Base-by-base conservation (phyloP, 2,888 invertebrate species). In the Drosophila anomelani region DNA sequence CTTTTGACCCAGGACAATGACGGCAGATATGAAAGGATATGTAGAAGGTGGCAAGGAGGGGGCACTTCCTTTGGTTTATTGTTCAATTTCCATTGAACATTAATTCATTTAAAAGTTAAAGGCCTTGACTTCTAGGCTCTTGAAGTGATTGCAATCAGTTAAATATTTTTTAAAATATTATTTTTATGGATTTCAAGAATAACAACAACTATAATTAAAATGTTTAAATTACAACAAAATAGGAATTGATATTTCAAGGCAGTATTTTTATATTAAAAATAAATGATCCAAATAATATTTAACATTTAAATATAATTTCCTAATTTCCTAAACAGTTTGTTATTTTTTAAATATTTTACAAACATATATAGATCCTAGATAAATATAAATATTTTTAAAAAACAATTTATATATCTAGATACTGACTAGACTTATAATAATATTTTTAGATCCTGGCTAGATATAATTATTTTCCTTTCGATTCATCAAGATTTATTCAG, bases 1-100 rank as follows among this genome's bases (percentile, higher is more conserved):
- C 53, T 75, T 80, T 75, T 72, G 3, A 32, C 43, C 57, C 72
- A 66, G 41, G 39, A 55, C 39, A 38, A 44, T 51, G 60, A 23
- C 57, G 70, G 61, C 32, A 23, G 9, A 61, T 34, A 60, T 70
- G 60, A 60, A 60, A 60, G 51, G 20, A 32, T 32, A n/a, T 20
- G n/a, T n/a, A 10, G 4, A 32, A 47, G 44, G 34, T 59, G 44
- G 44, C 13, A 44, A 5, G 4, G 17, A 13, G 36, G 15, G 13
- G 20, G 34, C 51, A 34, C 13, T 51, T 34, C 51, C 51, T 32
- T 55, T 12, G 32, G n/a, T 39, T 38, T 32, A 23, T 60, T 55
- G 59, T 29, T 29, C 15, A 38, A 17, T 34, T 49, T 15, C 10
- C 34, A 51, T 51, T 51, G 34, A 13, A 32, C 7, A 32, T 49